A percentile compares a stretch with the other conserved stretches of the same genome.
Evolutionary conservation across 2,888 invertebrate species (phyloP).

Genomic region (Anoplius nigerrimus): DNA sequence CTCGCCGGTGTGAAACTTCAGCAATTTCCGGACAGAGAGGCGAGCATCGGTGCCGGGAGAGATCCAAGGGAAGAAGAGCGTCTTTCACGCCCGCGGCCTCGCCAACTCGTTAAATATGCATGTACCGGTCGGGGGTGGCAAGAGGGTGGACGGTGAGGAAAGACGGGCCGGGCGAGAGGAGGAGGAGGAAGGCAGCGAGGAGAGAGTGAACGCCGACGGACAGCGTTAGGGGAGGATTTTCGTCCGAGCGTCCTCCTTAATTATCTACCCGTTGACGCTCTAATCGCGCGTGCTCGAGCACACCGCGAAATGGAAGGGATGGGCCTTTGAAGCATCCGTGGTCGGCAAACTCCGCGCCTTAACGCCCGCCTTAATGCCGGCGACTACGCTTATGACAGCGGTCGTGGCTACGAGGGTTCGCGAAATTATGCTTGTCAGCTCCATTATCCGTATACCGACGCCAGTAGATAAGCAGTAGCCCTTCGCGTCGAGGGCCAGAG

Average conservation of each 20-base stretch:
- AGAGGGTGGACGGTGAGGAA: constrained; percentile 22
- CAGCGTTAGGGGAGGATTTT: constrained; percentile 43
- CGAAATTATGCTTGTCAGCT: constrained; percentile 71
- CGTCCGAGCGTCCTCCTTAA: constrained; percentile 68
- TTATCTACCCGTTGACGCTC: constrained; percentile 68
- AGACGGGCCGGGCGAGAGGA: constrained; percentile 27
- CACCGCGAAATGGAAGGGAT: constrained; percentile 53
- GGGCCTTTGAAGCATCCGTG: constrained; percentile 59
- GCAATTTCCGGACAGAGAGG: constrained; percentile 66
- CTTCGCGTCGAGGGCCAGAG: background rate
- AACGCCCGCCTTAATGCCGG: constrained; percentile 63
- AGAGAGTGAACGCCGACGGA: constrained; percentile 12
- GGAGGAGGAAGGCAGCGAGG: constrained; percentile 22
- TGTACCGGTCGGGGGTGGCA: constrained; percentile 40
- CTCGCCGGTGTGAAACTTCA: constrained; percentile 61
- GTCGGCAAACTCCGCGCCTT: constrained; percentile 32
- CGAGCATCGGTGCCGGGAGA: constrained; percentile 24
- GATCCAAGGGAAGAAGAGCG: constrained; percentile 45
- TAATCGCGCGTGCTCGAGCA: constrained; percentile 66
- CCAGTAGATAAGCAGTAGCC: constrained; percentile 12
- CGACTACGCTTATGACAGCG: constrained; percentile 67
- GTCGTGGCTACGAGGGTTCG: constrained; percentile 68
- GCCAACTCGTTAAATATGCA: constrained; percentile 70
- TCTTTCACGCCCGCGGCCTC: constrained; percentile 59
- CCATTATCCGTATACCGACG: constrained; percentile 59